Evolutionary conservation across 2,113 vertebrate genomes (phyloP), one percentile per base, ranked within the genome.

Genomic region (Campylorhamphus procurvoides): DNA sequence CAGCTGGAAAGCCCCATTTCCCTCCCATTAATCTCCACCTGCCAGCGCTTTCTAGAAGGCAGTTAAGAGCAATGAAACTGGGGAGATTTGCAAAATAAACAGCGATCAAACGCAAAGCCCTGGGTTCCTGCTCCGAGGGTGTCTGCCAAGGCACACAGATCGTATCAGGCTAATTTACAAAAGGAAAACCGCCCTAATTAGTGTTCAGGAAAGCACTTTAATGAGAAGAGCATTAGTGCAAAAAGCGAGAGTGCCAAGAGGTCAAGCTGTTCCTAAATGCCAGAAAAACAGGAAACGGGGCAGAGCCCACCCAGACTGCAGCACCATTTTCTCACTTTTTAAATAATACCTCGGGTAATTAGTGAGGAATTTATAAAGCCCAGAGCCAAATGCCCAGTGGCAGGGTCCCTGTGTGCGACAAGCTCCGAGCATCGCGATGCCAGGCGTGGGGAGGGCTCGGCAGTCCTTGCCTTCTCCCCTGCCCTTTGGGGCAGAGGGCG

Each of bases 91-190:
- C 91, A 95, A 96, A 97, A 91, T 87, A 97, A 95, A 96, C 93
- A 95, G 60, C 1, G 14, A 87, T 91, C 80, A 89, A 92, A 94
- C 1, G 14, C 78, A 89, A 53, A 94, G 81, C 44, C 56, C 67
- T 56, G 7, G 6, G 86, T 78, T 94, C 59, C 81, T 82, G 87
- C 62, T 94, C 73, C 0, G 64, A 93, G 73, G 68, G 83, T 6
- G 27, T 37, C 71, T 96, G 94, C 95, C 95, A 97, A 95, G 77
- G 87, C 73, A 75, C 84, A 89, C 91, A 96, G 96, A 96, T 96
- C 14, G 1, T 96, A 97, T 96, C 89, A 2, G 81, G 74, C 78
- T 96, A 82, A 95, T 95, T 96, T 87, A 95, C 91, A 93, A 89
- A 91, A 79, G 91, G 84, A 92, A 96, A 96, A 89, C 89, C 81